A percentile compares a stretch with the other conserved stretches of the same genome.
Evolutionary conservation across 2,113 vertebrate genomes (phyloP).

Genomic region (Dissostichus mawsoni): DNA sequence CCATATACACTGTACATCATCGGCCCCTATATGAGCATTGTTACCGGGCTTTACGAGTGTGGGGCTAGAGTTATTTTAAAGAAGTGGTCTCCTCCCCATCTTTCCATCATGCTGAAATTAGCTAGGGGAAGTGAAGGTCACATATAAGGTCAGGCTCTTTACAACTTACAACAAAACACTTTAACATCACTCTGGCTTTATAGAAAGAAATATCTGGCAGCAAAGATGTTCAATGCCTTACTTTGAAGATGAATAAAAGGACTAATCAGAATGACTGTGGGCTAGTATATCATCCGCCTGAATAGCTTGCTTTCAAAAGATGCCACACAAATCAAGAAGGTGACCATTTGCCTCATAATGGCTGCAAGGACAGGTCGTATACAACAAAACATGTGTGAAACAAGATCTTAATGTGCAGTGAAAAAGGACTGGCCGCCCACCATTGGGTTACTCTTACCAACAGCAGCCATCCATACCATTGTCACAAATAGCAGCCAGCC

Average conservation of each 20-base stretch:
- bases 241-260: conserved; percentile 41
- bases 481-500: conserved; percentile 73
- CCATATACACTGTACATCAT: conserved; percentile 47
- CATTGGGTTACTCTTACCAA: conserved; percentile 61
- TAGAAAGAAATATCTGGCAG: conserved; percentile 18
- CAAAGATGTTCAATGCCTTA: conserved; percentile 9
- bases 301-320: conserved; percentile 29
- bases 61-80: conserved; percentile 49
- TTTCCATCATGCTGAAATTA: conserved; percentile 10
- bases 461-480: conserved; percentile 66
- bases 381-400: conserved; percentile 33
- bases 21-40: conserved; percentile 43
- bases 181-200: conserved; percentile 5
- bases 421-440: conserved; percentile 27
- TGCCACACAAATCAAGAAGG: conserved; percentile 39
- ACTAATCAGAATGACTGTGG: conserved; percentile 28
- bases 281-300: conserved; percentile 26
- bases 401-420: conserved; percentile 57
- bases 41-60: conserved; percentile 38
- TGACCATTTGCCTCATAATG: conserved; percentile 42
- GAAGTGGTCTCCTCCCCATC: conserved; percentile 11
- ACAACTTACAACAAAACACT: conserved; percentile 15
- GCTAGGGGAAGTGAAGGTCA: background rate
- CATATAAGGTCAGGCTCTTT: conserved; percentile 21
- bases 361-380: conserved; percentile 27